phyloP scores from a whole-genome alignment of 2,113 vertebrate genomes.

The Telmatochromis sp. region DNA sequence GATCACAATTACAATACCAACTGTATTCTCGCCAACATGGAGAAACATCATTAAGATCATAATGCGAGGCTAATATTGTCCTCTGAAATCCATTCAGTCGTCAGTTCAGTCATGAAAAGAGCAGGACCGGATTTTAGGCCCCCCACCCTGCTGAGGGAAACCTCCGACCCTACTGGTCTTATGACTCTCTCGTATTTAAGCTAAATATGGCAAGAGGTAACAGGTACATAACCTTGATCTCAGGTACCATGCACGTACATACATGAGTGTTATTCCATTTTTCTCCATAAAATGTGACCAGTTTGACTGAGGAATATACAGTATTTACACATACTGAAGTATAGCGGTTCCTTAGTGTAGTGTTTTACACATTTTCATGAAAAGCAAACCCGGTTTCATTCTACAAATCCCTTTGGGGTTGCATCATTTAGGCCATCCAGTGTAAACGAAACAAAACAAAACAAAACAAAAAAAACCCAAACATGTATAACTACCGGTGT shows the following conservation, averaged over 20 bases:
- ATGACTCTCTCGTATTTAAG: background rate
- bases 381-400: background rate
- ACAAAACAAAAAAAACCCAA: background rate
- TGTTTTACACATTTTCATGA: background rate
- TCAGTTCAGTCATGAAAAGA: background rate
- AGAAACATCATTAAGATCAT: background rate
- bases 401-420: background rate
- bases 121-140: background rate
- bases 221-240: background rate
- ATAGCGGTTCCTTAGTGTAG: background rate
- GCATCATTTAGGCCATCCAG: background rate
- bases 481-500: background rate
- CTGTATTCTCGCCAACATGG: background rate
- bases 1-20: background rate
- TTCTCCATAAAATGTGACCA: background rate
- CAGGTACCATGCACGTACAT: background rate
- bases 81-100: background rate
- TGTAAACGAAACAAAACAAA: background rate
- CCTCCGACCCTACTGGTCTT: background rate
- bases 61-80: background rate
- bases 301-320: background rate
- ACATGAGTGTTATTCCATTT: background rate
- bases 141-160: background rate
- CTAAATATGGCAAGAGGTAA: fast-evolving
- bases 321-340: background rate